Percentiles rank a stretch among this genome's conserved stretches.
phyloP scores from a whole-genome alignment of 2,888 invertebrate genomes.

The Ariolimax columbianus region DNA sequence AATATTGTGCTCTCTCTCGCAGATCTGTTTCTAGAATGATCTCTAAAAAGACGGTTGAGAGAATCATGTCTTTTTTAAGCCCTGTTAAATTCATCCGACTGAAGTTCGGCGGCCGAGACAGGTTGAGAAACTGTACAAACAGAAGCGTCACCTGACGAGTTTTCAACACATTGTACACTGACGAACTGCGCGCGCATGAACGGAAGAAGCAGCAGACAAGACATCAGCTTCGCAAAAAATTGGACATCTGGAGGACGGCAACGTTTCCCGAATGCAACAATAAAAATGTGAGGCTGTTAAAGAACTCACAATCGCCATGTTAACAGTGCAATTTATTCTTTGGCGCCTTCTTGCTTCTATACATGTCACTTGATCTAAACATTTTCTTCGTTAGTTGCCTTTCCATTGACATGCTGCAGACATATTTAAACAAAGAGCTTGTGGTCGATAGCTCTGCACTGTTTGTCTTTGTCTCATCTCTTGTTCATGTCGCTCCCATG shows the following conservation, averaged over 20 bases:
- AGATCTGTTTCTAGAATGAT: background rate
- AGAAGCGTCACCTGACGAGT: background rate
- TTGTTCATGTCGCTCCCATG: no score
- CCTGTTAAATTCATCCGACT: slow-evolving; percentile 5
- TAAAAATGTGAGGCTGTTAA: background rate
- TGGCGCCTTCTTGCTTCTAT: background rate
- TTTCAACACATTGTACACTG: background rate
- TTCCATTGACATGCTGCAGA: no score
- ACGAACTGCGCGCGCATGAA: background rate
- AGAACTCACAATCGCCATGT: background rate
- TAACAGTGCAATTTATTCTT: background rate
- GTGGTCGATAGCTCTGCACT: no score
- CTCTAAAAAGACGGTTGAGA: background rate
- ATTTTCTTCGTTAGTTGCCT: no score
- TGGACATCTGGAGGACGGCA: background rate
- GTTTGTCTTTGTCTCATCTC: no score
- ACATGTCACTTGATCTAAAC: background rate
- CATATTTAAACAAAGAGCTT: no score
- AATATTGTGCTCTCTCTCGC: no score
- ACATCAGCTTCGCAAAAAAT: background rate
- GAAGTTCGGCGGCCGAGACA: background rate
- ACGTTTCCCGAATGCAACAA: background rate
- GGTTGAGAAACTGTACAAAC: background rate
- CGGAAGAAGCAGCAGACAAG: background rate
- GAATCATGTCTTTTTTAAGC: background rate